A percentile compares a stretch with the other conserved stretches of the same genome.
Conservation (phyloP, 2,888 invertebrate genomes). For the Netelia melanura region DNA sequence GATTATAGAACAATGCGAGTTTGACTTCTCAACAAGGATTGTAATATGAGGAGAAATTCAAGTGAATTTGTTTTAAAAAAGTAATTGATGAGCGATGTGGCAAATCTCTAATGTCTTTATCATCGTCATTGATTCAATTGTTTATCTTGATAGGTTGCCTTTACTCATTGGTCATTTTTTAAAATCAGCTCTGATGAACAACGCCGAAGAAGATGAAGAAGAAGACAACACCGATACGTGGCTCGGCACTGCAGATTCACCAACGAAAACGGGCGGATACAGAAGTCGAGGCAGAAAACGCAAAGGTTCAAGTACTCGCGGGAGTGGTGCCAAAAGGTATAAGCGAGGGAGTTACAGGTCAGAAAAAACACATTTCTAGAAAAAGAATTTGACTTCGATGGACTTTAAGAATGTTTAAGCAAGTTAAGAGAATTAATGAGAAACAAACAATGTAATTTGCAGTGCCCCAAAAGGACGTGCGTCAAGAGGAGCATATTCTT, state of each 20-base stretch:
- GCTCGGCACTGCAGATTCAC: constrained; percentile 65
- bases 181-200: constrained; percentile 74
- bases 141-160: neutral
- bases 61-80: neutral
- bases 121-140: neutral
- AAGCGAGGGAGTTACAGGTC: constrained; percentile 56
- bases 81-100: neutral
- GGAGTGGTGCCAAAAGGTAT: constrained; percentile 57
- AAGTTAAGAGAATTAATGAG: neutral
- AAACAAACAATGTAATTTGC: neutral
- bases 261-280: constrained; percentile 24
- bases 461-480: constrained; percentile 45
- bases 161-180: constrained; percentile 75
- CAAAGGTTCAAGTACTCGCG: constrained; percentile 68
- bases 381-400: neutral
- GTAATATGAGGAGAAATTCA: neutral
- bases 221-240: constrained; percentile 67
- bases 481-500: constrained; percentile 63
- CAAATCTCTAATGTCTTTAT: neutral
- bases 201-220: constrained; percentile 82
- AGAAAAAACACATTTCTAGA: constrained; percentile 9
- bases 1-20: neutral
- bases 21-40: neutral
- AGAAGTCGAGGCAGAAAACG: constrained; percentile 76
- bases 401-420: no score